These are phyloP conservation scores for Caranx ignobilis DNA, from an alignment of 2,113 vertebrate genomes.

Conservation along the genomic window DNA sequence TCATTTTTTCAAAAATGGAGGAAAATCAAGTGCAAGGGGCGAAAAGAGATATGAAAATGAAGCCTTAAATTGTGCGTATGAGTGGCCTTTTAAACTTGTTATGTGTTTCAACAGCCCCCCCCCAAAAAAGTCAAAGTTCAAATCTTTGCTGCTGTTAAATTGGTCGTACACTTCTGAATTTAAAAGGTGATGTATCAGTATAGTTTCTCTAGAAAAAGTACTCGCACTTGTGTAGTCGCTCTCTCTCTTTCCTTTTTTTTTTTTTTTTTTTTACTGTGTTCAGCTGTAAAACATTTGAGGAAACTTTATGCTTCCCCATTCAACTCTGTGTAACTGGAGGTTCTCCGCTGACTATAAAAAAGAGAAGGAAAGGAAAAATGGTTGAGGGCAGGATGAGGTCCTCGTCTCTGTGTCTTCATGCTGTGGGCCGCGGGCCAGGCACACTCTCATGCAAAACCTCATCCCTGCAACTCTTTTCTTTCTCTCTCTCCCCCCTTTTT, in stretches of 20 bases:
- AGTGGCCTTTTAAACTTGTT: conserved; percentile 58
- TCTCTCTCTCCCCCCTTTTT: background rate
- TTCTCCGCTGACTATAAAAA: conserved; percentile 76
- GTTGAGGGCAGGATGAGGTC: conserved; percentile 79
- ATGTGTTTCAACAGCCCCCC: conserved; percentile 46
- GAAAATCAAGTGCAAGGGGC: conserved; percentile 9
- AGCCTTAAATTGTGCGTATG: conserved; percentile 55
- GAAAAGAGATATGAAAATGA: conserved; percentile 16
- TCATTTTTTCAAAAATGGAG: background rate
- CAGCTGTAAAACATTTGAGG: conserved; percentile 83
- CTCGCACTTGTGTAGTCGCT: conserved; percentile 57
- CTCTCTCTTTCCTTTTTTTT: conserved; percentile 13
- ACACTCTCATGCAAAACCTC: conserved; percentile 72
- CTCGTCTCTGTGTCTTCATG: conserved; percentile 70
- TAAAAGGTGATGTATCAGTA: conserved; percentile 52
- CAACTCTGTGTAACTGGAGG: conserved; percentile 77
- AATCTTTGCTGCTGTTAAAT: conserved; percentile 47
- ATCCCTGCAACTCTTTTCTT: conserved; percentile 45
- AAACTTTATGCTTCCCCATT: conserved; percentile 82
- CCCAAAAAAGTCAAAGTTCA: conserved; percentile 57
- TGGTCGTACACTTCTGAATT: conserved; percentile 33
- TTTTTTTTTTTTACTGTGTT: conserved; percentile 59
- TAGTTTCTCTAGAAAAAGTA: conserved; percentile 43
- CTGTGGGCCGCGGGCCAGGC: conserved; percentile 67
- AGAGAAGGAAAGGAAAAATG: conserved; percentile 79